Evolutionary conservation across 1,140 invertebrate genomes (phyloP).

Genomic region (Odontomachus brunneus): DNA sequence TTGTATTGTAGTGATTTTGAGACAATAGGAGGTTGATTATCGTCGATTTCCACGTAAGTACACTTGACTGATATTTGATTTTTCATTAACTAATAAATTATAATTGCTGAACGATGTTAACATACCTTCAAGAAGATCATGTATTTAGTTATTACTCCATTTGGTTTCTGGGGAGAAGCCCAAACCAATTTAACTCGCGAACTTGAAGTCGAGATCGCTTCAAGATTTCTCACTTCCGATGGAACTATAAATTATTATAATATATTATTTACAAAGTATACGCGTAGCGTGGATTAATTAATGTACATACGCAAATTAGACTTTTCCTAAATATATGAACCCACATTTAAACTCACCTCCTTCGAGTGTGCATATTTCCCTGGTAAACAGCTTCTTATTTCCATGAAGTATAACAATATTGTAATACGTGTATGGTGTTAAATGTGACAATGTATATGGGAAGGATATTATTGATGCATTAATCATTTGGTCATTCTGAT

Average conservation of each 20-base stretch:
- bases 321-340: too few species aligned
- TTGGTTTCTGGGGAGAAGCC: conserved; percentile 23
- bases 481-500: not conserved
- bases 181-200: conserved; percentile 35
- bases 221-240: conserved; percentile 36
- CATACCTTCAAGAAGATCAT: conserved; percentile 52
- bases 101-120: not conserved
- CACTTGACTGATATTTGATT: too few species aligned
- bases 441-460: not conserved
- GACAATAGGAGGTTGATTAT: too few species aligned
- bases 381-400: not conserved
- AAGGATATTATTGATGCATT: not conserved
- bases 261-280: not conserved
- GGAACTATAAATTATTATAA: conserved; percentile 52
- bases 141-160: conserved; percentile 61
- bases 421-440: conserved; percentile 38
- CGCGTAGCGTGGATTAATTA: too few species aligned
- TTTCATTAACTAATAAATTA: not conserved
- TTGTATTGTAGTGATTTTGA: too few species aligned
- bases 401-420: conserved; percentile 27
- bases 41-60: too few species aligned
- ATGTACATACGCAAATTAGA: too few species aligned
- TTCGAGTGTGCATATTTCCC: conserved; percentile 55
- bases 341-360: conserved; percentile 45
- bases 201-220: not conserved